Conservation (phyloP, 2,888 invertebrate genomes). For the Andrena praecox region DNA sequence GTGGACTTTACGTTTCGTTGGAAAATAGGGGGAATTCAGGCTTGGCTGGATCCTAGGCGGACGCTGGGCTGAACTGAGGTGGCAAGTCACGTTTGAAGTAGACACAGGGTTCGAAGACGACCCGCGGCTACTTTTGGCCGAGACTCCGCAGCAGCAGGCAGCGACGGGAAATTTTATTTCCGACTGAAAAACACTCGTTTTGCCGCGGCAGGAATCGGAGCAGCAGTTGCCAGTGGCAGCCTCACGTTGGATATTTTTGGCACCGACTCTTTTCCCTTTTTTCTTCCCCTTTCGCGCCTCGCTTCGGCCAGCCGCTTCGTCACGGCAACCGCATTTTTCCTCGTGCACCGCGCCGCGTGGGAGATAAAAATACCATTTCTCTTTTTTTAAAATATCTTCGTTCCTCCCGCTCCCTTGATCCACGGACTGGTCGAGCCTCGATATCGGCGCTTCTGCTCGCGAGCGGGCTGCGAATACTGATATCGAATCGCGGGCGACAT, state of each 20-base stretch:
- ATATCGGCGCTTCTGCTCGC: constrained; percentile 26
- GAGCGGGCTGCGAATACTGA: constrained; percentile 55
- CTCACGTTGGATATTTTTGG: constrained; percentile 65
- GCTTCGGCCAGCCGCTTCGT: constrained; percentile 5
- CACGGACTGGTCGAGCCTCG: constrained; percentile 3
- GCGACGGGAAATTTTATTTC: constrained; percentile 64
- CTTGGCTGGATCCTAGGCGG: too few relatives aligned
- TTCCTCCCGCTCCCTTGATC: background rate
- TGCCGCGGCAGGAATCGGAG: constrained; percentile 43
- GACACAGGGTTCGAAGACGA: background rate
- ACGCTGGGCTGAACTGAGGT: too few relatives aligned
- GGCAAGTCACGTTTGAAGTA: too few relatives aligned
- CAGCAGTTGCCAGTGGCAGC: constrained; percentile 42
- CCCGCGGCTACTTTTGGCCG: background rate
- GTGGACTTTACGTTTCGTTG: too few relatives aligned
- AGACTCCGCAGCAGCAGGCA: background rate
- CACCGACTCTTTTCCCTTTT: constrained; percentile 33
- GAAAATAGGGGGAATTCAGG: too few relatives aligned
- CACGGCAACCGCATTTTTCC: constrained; percentile 43
- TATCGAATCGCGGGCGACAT: constrained; percentile 52
- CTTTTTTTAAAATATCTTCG: constrained; percentile 31
- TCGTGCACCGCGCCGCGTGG: constrained; percentile 11
- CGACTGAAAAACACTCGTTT: constrained; percentile 40
- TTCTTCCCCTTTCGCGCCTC: constrained; percentile 19
- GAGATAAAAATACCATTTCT: constrained; percentile 52